A percentile compares a stretch with the other conserved stretches of the same genome.
Evolutionary conservation across 2,888 invertebrate genomes (phyloP).

Genomic region (Steinernema scapterisci): DNA sequence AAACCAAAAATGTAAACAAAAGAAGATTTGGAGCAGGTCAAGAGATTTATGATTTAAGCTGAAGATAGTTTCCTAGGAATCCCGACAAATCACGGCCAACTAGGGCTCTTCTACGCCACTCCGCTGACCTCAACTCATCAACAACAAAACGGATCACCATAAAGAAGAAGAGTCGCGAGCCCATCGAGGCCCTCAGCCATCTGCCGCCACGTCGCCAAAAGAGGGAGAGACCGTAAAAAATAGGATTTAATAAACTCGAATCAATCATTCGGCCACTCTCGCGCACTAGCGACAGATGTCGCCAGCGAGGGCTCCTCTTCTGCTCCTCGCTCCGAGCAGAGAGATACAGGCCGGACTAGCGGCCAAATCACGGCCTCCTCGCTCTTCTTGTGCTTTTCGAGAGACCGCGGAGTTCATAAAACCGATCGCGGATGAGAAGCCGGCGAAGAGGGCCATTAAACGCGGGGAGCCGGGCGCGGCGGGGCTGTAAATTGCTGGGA

Average conservation of each 20-base stretch:
- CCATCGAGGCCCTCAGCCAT: conserved; percentile 15
- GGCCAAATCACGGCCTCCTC: not conserved
- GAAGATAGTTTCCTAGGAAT: too few relatives aligned
- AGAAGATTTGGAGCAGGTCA: too few relatives aligned
- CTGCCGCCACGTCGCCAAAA: conserved; percentile 23
- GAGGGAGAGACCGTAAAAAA: conserved; percentile 28
- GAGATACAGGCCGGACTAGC: not conserved
- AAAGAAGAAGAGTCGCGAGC: not conserved
- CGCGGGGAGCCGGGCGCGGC: conserved; percentile 22
- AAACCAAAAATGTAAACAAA: too few relatives aligned
- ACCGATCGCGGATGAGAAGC: conserved; percentile 11
- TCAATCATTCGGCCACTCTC: conserved; percentile 20
- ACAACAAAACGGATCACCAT: conserved; percentile 6
- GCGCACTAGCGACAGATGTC: conserved; percentile 24
- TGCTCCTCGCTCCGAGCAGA: too few relatives aligned
- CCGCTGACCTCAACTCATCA: not conserved
- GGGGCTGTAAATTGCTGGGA: conserved; percentile 31
- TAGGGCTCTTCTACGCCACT: too few relatives aligned
- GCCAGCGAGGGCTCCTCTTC: not conserved
- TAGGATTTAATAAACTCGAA: conserved; percentile 28
- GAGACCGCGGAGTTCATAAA: conserved; percentile 25
- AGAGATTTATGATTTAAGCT: too few relatives aligned
- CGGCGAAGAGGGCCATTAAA: conserved; percentile 28
- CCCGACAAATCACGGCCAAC: too few relatives aligned
- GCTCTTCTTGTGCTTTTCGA: conserved; percentile 13